These are phyloP conservation scores for Apostichopus parvimensis DNA, from an alignment of 35 echinoderm and acorn worm genomes.

Conservation along the genomic window DNA sequence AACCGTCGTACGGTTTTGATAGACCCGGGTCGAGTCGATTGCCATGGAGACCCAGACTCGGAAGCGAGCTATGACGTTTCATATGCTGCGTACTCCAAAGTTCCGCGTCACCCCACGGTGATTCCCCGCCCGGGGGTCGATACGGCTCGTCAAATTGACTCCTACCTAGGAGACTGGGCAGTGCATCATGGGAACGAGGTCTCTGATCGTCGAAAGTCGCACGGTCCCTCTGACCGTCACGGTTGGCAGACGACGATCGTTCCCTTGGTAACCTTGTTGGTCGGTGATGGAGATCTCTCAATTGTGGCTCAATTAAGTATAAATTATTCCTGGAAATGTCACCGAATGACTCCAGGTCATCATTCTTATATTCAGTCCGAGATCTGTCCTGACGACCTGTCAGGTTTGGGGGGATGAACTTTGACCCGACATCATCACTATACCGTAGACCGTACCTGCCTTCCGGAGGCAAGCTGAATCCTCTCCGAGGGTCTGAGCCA, in stretches of 20 bases:
- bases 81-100: neutral
- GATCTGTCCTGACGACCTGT: too few species aligned
- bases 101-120: neutral
- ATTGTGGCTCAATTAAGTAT: too few species aligned
- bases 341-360: too few species aligned
- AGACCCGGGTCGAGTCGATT: neutral
- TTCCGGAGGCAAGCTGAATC: too few species aligned
- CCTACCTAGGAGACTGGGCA: neutral
- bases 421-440: too few species aligned
- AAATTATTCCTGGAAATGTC: too few species aligned
- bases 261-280: neutral
- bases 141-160: neutral
- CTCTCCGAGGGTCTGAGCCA: too few species aligned
- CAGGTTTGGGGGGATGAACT: too few species aligned
- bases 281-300: too few species aligned
- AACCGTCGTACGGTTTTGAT: neutral
- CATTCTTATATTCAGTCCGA: too few species aligned
- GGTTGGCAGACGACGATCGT: neutral
- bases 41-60: neutral
- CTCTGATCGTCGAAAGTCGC: neutral
- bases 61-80: constrained; percentile 12
- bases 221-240: neutral
- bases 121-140: neutral
- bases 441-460: too few species aligned
- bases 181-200: neutral